Evolutionary conservation across 1,140 invertebrate genomes (phyloP).

Genomic region (Hycleus phaleratus): DNA sequence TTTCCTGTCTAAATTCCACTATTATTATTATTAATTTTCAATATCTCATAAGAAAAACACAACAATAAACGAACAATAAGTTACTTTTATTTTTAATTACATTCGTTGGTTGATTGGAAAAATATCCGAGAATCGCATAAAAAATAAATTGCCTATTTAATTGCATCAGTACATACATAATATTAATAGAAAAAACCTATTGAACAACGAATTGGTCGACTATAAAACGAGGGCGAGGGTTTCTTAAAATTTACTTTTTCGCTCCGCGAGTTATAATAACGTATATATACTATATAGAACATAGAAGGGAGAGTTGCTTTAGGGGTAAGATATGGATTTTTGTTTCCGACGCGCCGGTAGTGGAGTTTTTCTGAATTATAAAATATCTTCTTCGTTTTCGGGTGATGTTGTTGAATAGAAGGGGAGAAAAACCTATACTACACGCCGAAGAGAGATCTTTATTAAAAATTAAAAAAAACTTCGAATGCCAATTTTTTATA

Average conservation of each 20-base stretch:
- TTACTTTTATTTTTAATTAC: slow-evolving; percentile 35
- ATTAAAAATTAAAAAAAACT: too few species aligned
- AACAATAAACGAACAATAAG: too few species aligned
- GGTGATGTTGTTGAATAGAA: background rate
- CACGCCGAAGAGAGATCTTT: too few species aligned
- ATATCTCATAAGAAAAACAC: too few species aligned
- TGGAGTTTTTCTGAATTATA: slow-evolving; percentile 40
- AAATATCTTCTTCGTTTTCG: slow-evolving; percentile 30
- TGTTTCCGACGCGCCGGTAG: slow-evolving; percentile 31
- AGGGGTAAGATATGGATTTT: slow-evolving; percentile 41
- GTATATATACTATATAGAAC: background rate
- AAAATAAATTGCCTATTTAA: slow-evolving; percentile 43
- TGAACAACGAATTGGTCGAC: slow-evolving; percentile 29
- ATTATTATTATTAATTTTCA: too few species aligned
- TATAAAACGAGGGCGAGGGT: slow-evolving; percentile 36
- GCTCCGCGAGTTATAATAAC: slow-evolving; percentile 41
- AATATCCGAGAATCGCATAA: slow-evolving; percentile 35
- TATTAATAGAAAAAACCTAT: slow-evolving; percentile 2
- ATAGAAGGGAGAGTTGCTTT: slow-evolving; percentile 10
- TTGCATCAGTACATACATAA: slow-evolving; percentile 19
- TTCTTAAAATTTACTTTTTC: slow-evolving; percentile 44
- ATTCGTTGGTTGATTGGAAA: slow-evolving; percentile 37
- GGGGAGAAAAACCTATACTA: background rate
- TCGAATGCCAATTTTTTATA: too few species aligned
- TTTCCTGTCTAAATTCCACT: too few species aligned